Conservation (phyloP, 1,140 invertebrate species). For the Cydia strobilella region DNA sequence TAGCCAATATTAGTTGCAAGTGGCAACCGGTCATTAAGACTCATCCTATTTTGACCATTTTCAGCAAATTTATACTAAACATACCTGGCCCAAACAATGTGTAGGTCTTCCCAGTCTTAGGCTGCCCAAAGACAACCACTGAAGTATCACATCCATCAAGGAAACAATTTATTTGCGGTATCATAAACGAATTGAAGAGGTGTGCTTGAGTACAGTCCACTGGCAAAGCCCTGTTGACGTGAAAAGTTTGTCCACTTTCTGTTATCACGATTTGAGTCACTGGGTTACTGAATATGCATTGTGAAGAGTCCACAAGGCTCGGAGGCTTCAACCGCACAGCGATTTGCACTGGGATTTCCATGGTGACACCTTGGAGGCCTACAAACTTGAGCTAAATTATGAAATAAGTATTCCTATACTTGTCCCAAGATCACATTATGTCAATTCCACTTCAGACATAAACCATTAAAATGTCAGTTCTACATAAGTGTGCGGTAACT, state of each 20-base stretch:
- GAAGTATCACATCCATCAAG: conserved; percentile 87
- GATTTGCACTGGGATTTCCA: conserved; percentile 83
- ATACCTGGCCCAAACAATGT: conserved; percentile 86
- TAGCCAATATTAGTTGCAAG: too few relatives aligned
- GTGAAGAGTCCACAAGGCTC: conserved; percentile 71
- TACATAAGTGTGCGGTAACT: background rate
- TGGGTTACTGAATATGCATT: conserved; percentile 80
- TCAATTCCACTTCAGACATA: background rate
- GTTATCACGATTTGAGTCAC: conserved; percentile 81
- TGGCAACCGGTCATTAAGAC: too few relatives aligned
- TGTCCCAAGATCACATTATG: background rate
- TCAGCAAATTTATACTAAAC: background rate
- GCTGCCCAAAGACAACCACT: conserved; percentile 89
- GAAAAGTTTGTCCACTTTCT: conserved; percentile 80
- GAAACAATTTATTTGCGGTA: conserved; percentile 82
- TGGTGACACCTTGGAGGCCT: conserved; percentile 38
- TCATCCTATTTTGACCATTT: too few relatives aligned
- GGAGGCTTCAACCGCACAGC: conserved; percentile 80
- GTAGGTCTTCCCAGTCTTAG: conserved; percentile 88
- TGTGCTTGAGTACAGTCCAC: conserved; percentile 77
- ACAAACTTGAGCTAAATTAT: background rate
- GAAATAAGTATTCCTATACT: conserved; percentile 13
- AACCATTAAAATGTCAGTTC: background rate
- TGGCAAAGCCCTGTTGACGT: conserved; percentile 83
- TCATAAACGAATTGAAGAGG: conserved; percentile 73